Evolutionary conservation across 2,113 vertebrate species (phyloP).

Genomic region (Zapus hudsonius): DNA sequence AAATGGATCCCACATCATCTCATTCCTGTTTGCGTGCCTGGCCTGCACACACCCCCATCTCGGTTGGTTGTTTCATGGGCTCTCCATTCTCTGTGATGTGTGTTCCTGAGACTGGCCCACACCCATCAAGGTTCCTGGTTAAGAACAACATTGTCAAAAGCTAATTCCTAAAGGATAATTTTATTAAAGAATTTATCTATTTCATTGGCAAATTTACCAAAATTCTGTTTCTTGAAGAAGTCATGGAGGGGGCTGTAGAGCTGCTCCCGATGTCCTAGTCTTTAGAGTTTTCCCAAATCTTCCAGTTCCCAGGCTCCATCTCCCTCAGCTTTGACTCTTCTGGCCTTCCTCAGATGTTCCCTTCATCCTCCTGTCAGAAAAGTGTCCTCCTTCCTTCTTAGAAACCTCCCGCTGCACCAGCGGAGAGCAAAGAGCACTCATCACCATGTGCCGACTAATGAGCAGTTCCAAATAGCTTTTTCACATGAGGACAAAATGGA

Average conservation of each 20-base stretch:
- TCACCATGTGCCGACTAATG: no score
- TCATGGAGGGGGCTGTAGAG: accelerated
- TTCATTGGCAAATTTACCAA: not conserved
- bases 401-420: not conserved
- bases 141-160: not conserved
- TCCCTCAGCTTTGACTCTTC: no score
- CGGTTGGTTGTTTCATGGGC: no score
- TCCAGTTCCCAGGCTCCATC: no score
- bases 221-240: not conserved
- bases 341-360: no score
- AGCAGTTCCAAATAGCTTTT: no score
- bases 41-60: no score
- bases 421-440: not conserved
- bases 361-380: no score
- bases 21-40: no score
- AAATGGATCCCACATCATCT: not conserved
- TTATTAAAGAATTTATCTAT: not conserved
- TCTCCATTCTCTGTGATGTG: no score
- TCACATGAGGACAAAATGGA: not conserved
- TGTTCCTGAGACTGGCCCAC: accelerated
- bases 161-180: not conserved
- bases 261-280: accelerated
- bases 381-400: not conserved
- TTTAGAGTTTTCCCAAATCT: accelerated
- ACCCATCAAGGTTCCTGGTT: accelerated